Evolutionary conservation across 1,140 invertebrate genomes (phyloP), one percentile per base, ranked within the genome.

Genomic region (Bombus waltoni): DNA sequence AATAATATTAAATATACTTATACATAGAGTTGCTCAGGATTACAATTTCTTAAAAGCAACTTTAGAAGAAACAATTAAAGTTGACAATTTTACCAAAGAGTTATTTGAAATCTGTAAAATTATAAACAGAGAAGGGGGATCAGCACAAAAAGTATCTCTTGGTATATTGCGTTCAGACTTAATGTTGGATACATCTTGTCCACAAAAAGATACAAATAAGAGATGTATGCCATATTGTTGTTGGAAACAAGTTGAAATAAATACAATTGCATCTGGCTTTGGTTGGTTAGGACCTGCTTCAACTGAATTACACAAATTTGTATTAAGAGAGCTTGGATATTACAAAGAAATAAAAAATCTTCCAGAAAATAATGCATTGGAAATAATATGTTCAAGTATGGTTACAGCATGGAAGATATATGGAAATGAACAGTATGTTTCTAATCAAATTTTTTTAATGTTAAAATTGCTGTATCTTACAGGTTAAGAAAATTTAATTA

Each of bases 1-100:
- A 93, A 94, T 96, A 15, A 95, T 97, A 68, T 95, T 99, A 25
- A 99, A 99, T 95, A 96, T 97, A 88, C 95, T 99, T 13, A 97
- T 98, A 95, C 98, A 99, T 93, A 97, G 96, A 94, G 97, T 99
- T 68, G 97, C 98, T 10, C 97, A 98, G 94, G 97, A 98, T 95
- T 96, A 97, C 86, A 96, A 97, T 66, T 99, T 99, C 94, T 95
- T 99, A 3, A 96, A 96, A 53, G 95, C 96, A 70, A 97, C 97
- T 68, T 95, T 99, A 38, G 95, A 79, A 71, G 87, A 91, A 70
- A 98, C 97, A 0, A 96, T 98, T 32, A 95, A 97, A 95, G 98
- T 97, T 9, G 98, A 99, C 95, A 96, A 97, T 66, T 99, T 99
- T 92, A 99, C 98, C 1, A 95, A 95, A 38, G 96, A 96, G 79